Conservation (phyloP, 1,140 invertebrate genomes). For the Pseudomyrmex pallidus region DNA sequence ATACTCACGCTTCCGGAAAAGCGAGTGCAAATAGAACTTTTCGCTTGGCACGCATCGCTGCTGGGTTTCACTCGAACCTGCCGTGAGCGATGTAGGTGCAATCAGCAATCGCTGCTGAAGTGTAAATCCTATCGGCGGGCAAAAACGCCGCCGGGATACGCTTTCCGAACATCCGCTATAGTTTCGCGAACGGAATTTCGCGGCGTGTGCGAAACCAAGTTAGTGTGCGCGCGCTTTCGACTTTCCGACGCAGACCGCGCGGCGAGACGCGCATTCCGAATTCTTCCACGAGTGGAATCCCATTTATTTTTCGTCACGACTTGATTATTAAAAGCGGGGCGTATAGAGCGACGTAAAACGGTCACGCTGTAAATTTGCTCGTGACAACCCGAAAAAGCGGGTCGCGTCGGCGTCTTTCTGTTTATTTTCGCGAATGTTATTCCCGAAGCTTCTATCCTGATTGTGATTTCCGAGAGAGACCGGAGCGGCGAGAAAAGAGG, state of each 20-base stretch:
- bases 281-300: slow-evolving; percentile 23
- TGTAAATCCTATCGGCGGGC: slow-evolving; percentile 52
- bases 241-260: background rate
- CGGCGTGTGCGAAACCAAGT: slow-evolving; percentile 14
- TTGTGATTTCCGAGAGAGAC: slow-evolving; percentile 34
- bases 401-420: slow-evolving; percentile 62
- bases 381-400: slow-evolving; percentile 58
- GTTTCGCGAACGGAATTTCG: slow-evolving; percentile 50
- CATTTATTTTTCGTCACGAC: slow-evolving; percentile 31
- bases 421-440: slow-evolving; percentile 30
- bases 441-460: slow-evolving; percentile 45
- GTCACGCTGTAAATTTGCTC: slow-evolving; percentile 36
- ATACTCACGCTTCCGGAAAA: slow-evolving; percentile 9
- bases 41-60: background rate
- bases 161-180: slow-evolving; percentile 50
- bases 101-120: slow-evolving; percentile 46
- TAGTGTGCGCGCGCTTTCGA: background rate
- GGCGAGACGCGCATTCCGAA: slow-evolving; percentile 27
- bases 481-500: slow-evolving; percentile 5
- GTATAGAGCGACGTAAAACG: background rate
- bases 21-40: slow-evolving; percentile 15
- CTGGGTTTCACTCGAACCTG: background rate
- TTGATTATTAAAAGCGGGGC: slow-evolving; percentile 39
- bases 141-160: slow-evolving; percentile 47
- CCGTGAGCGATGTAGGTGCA: slow-evolving; percentile 26